Base-by-base conservation (phyloP, 2,113 vertebrate species). In the Sinosuthora webbiana region DNA sequence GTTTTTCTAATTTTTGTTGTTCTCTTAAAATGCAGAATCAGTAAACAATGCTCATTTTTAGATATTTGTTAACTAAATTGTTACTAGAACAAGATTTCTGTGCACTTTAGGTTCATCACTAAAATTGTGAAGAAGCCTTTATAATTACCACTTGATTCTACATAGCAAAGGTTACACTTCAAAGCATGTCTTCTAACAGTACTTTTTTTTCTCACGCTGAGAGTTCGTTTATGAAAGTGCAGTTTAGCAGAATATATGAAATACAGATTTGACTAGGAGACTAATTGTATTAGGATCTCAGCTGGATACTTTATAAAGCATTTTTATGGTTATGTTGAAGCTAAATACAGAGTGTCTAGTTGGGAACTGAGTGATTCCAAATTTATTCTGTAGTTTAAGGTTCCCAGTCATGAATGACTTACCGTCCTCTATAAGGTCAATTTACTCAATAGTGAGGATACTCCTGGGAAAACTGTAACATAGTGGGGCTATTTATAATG, bases 311-410 rank as follows among this genome's bases (percentile, higher is more conserved):
- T 84, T 52, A 10, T 41, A n/a, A 2, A 15, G 37, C 27, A 69
- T 94, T 91, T 84, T 94, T 94, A 93, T 81, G 41, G 30, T 42
- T 63, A 52, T 76, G 12, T 24, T 70, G 33, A 82, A 92, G 27
- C 49, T 89, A 89, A 91, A 86, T 52, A 67, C 52, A 71, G 37
- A 86, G 7, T 35, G 45, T 83, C 65, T 91, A 84, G 39, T 84
- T 89, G 87, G 65, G 31, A 56, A 75, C 17, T 53, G 62, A 87
- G n/a, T 73, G 52, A 87, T 65, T 94, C 45, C 37, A 95, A 94
- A 95, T 93, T 85, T 93, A 89, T 89, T 94, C 49, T 76, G 44
- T 57, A 87, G 31, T 64, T 91, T 76, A 91, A 83, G 20, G 6
- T 82, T 96, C 56, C 53, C 75, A 89, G 65, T 77, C 44, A 57